Conservation (phyloP, 1,140 invertebrate species). For the Ostrea denselamellosa region DNA sequence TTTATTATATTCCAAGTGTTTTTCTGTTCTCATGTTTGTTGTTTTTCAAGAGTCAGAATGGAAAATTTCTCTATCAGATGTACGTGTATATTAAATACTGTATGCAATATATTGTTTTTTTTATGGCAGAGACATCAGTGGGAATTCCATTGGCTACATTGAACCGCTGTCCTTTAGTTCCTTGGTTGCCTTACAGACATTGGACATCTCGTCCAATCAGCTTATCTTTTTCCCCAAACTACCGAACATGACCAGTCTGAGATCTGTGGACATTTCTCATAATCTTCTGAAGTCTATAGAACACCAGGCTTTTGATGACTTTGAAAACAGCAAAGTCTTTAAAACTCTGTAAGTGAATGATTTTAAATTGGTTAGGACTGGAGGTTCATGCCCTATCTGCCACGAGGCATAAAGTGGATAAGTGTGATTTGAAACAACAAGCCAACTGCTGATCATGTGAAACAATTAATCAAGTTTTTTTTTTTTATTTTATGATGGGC, state of each 20-base stretch:
- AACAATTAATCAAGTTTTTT: too few species aligned
- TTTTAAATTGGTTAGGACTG: neutral
- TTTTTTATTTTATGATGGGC: too few species aligned
- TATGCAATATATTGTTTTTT: neutral
- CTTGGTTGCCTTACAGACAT: conserved; percentile 39
- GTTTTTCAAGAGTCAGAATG: too few species aligned
- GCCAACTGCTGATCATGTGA: too few species aligned
- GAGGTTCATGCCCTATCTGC: too few species aligned
- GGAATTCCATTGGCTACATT: conserved; percentile 48
- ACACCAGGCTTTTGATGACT: conserved; percentile 50
- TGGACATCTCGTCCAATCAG: conserved; percentile 52
- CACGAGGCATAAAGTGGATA: too few species aligned
- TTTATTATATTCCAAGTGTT: too few species aligned
- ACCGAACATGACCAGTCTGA: conserved; percentile 52
- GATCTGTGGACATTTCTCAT: conserved; percentile 55
- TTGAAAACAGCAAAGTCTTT: conserved; percentile 48
- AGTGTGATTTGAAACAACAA: too few species aligned
- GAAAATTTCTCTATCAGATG: too few species aligned
- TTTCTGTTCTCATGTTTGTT: too few species aligned
- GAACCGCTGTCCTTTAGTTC: conserved; percentile 46
- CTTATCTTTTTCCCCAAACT: conserved; percentile 56
- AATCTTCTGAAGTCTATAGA: conserved; percentile 57
- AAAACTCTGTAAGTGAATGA: conserved; percentile 52
- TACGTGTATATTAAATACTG: too few species aligned
- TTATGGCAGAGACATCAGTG: conserved; percentile 41